Base-by-base conservation (phyloP, 2,888 invertebrate species). In the Aporophyla lueneburgensis region DNA sequence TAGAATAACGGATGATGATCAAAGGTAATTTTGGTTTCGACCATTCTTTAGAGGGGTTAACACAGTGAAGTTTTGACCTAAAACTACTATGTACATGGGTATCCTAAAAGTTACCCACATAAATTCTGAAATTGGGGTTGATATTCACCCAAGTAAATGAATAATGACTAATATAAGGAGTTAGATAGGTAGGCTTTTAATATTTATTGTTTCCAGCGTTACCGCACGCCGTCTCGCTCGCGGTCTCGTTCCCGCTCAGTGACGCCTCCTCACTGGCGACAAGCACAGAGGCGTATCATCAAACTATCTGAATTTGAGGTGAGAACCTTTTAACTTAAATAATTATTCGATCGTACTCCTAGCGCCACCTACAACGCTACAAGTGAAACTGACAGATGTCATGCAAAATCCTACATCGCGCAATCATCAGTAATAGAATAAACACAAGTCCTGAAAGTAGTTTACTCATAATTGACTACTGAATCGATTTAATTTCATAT, bases 181-280 rank as follows among this genome's bases (percentile, higher is more conserved):
- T 43, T 58, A 6, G 19, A 19, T 24, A 67, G 33, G 67, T 40
- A 67, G 62, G 24, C 16, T n/a, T 62, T 63, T n/a, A 56, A 46
- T 27, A 24, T 27, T 53, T 19, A 21, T 72, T 49, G 14, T 46
- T 61, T 62, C 0, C 76, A 99, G 98, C 97, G 99, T 69, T 99
- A 98, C 94, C 98, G 98, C 84, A 99, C 99, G 0, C 98, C 98
- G 58, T 98, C 98, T 0, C 97, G 98, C 24, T 98, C 98, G 78
- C 97, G 98, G 21, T 98, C 98, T 78, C 97, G 99, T 0, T 98
- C 98, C 0, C 97, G 99, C 73, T 99, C 99, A 89, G 97, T 97
- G 49, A 99, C 99, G 1, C 99, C 99, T 16, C 98, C 99, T 12
- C 99, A 99, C 94, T 99, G 99, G 99, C 97, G 98, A 61, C 98